Evolutionary conservation across 1,140 invertebrate genomes (phyloP), one percentile per base, ranked within the genome.

Genomic region (Achatina immaculata): DNA sequence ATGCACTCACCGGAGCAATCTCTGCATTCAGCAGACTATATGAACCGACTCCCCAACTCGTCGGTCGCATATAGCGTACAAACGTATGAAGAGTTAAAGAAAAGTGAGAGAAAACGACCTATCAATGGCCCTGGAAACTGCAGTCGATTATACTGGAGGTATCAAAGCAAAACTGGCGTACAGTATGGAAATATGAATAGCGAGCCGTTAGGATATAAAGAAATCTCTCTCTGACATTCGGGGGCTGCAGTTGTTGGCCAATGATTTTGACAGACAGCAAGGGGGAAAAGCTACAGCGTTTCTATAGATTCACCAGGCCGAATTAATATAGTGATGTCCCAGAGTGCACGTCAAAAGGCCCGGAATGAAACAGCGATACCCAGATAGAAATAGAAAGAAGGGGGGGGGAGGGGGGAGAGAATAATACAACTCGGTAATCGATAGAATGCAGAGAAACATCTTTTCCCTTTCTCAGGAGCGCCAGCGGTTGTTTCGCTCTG

Each of bases 311-410:
- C 58, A 62, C 58, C 28, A 34, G 58, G 58, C 58, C 6, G 58
- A 62, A 62, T 62, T 62, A 62, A 62, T 62, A 62, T 31, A 62
- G n/a, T 34, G 58, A 62, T 62, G 58, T 62, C 58, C 58, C 31
- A 31, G 28, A 62, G 58, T 62, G 58, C 58, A 62, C n/a, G 58
- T 62, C 58, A 62, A 62, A n/a, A 62, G 58, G 16, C 6, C n/a
- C 2, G 16, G 21, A 28, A 16, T 28, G 31, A 4, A 31, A 62
- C 16, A 62, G 58, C 16, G n/a, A 9, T 4, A 6, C 28, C 1
- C 28, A 16, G 31, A 62, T 62, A 31, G 28, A 62, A 62, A 55
- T 21, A 7, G 24, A 31, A 2, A 62, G 16, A 62, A 62, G n/a
- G n/a, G n/a, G n/a, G n/a, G n/a, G n/a, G n/a, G n/a, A n/a, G n/a